Base-by-base conservation (phyloP, 2,113 vertebrate species). In the Dascyllus trimaculatus region DNA sequence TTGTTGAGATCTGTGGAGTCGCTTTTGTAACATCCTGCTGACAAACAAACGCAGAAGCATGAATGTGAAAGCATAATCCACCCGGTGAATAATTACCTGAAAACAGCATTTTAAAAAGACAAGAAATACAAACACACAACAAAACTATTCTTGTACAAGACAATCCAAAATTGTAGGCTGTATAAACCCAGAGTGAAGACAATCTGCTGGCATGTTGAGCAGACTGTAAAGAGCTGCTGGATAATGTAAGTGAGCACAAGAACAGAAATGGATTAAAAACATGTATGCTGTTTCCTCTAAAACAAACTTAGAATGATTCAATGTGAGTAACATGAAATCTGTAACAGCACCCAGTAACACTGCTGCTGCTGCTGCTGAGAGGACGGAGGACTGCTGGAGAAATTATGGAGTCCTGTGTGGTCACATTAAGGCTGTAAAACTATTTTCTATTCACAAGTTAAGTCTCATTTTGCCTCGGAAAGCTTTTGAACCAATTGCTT, bases 361-460 rank as follows among this genome's bases (percentile, higher is more conserved):
- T 4, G 29, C 29, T 29, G 29, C 29, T 29, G 4, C 43, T 54
- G 72, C n/a, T 21, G 49, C 51, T 46, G 29, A 13, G 15, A n/a
- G 21, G 29, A 1, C 53, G 67, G 11, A 69, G 25, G 14, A 48
- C 53, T 40, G 29, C 71, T 25, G 51, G 11, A 53, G 11, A 14
- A 56, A 52, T 85, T 71, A 68, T 45, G 64, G 68, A 61, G 40
- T 1, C 26, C 26, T 14, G 62, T 58, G 69, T 32, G 48, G 73
- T 58, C 60, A 63, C 52, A 66, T 54, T 1, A n/a, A 67, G 45
- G 62, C 56, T 48, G 51, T 58, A 32, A 90, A 80, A 80, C 51
- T 22, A 70, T 45, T 81, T 85, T 69, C 69, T 69, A 61, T 74
- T 81, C 70, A 53, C 64, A 19, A 64, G 13, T 68, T 60, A n/a